Conservation (phyloP, 2,888 invertebrate species). For the Hybos culiciformis region DNA sequence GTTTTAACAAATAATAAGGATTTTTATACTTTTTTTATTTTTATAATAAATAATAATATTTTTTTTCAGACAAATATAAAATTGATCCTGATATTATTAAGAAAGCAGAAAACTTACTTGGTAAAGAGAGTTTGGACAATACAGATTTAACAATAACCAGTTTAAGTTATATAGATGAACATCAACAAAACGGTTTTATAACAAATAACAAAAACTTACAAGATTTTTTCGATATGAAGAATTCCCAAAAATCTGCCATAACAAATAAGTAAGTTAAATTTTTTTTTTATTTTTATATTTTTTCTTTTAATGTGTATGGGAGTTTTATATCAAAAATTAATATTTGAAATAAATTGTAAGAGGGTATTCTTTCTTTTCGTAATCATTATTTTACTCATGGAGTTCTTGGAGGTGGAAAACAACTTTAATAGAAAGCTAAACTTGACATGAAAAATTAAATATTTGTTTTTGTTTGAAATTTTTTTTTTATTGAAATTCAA, state of each 20-base stretch:
- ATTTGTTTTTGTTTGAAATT: too few relatives aligned
- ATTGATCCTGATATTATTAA: constrained; percentile 35
- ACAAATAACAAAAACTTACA: constrained; percentile 17
- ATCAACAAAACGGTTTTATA: constrained; percentile 24
- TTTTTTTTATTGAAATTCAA: neutral
- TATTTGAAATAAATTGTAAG: too few relatives aligned
- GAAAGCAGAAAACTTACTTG: constrained; percentile 35
- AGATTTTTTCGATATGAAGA: constrained; percentile 12
- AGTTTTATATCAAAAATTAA: too few relatives aligned
- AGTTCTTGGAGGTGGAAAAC: neutral
- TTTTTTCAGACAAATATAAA: constrained; percentile 21
- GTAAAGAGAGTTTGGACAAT: constrained; percentile 35
- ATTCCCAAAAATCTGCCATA: constrained; percentile 15
- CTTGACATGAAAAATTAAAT: neutral
- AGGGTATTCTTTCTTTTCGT: too few relatives aligned
- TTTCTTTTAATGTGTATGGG: too few relatives aligned
- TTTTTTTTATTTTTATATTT: too few relatives aligned
- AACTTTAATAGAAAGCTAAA: neutral
- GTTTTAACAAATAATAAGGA: constrained; percentile 3
- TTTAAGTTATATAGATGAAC: constrained; percentile 48
- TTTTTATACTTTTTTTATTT: neutral
- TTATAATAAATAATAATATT: neutral
- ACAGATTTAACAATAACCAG: constrained; percentile 42
- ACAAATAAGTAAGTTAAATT: constrained; percentile 13
- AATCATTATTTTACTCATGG: too few relatives aligned